Evolutionary conservation across 2,888 invertebrate species (phyloP).

Genomic region (Sepiola atlantica): DNA sequence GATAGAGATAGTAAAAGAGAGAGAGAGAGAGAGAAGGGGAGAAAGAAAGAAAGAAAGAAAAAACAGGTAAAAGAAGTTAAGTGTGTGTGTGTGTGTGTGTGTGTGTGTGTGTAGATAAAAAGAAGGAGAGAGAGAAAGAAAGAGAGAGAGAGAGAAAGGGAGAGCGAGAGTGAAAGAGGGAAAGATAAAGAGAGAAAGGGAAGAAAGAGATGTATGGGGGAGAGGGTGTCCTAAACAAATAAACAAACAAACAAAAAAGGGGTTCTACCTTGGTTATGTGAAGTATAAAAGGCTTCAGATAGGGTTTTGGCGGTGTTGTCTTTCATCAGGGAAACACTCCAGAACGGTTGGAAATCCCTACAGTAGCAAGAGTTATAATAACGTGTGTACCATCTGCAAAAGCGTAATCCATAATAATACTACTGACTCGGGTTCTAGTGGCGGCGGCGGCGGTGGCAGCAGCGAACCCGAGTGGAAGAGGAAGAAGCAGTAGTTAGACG

Average conservation of each 20-base stretch:
- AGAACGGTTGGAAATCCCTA: constrained; percentile 9
- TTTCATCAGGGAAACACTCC: constrained; percentile 32
- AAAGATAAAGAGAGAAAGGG: neutral
- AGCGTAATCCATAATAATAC: neutral
- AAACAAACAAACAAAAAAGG: neutral
- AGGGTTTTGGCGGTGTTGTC: constrained; percentile 32
- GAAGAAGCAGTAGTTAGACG: constrained; percentile 32
- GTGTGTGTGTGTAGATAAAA: neutral
- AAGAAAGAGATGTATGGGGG: neutral
- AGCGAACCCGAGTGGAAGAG: neutral
- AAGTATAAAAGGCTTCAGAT: constrained; percentile 1
- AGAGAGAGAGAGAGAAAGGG: neutral
- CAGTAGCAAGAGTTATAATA: constrained; percentile 32
- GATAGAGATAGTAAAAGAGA: neutral
- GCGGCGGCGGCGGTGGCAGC: neutral
- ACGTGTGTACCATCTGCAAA: constrained; percentile 13
- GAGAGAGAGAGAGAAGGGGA: neutral
- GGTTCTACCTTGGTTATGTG: neutral
- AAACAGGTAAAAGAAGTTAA: neutral
- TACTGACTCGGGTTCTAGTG: constrained; percentile 32
- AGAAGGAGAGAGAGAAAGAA: neutral
- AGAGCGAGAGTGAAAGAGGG: neutral
- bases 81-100: too few relatives aligned
- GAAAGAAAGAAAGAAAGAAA: neutral
- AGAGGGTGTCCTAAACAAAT: too few relatives aligned